These are phyloP conservation scores for Silvanus unidentatus DNA, from an alignment of 2,888 invertebrate species.

Conservation along the genomic window DNA sequence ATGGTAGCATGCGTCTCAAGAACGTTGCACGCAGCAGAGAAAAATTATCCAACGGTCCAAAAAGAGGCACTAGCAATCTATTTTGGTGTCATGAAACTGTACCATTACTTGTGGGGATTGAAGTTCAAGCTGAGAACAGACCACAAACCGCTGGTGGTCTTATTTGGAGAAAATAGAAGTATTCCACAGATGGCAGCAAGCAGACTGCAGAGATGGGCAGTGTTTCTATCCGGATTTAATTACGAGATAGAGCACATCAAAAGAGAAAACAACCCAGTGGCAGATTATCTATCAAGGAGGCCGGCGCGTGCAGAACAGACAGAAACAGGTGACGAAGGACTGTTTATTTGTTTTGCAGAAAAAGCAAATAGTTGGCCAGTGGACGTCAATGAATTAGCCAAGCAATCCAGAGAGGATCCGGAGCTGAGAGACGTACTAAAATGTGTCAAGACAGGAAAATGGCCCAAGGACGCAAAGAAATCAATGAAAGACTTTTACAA, in stretches of 20 bases:
- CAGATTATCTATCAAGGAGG: no score
- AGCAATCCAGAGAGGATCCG: not conserved
- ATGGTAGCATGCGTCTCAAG: conserved; percentile 1
- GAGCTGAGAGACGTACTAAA: not conserved
- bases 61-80: conserved; percentile 4
- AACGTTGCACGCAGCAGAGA: not conserved
- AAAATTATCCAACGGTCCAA: not conserved
- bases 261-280: conserved; percentile 9
- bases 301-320: no score
- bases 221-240: conserved; percentile 13
- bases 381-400: not conserved
- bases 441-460: conserved; percentile 1
- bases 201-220: conserved; percentile 30
- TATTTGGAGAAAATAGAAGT: conserved; percentile 23
- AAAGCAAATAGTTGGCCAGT: conserved; percentile 5
- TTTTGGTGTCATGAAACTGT: conserved; percentile 5
- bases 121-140: conserved; percentile 13
- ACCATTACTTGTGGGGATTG: conserved; percentile 34
- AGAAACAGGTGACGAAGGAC: no score
- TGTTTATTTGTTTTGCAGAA: no score
- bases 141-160: conserved; percentile 9
- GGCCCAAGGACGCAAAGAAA: conserved; percentile 1
- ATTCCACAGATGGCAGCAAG: conserved; percentile 32
- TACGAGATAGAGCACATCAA: conserved; percentile 14
- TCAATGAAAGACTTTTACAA: not conserved